Evolutionary conservation across 1,140 invertebrate species (phyloP).

Genomic region (Cyclina sinensis): DNA sequence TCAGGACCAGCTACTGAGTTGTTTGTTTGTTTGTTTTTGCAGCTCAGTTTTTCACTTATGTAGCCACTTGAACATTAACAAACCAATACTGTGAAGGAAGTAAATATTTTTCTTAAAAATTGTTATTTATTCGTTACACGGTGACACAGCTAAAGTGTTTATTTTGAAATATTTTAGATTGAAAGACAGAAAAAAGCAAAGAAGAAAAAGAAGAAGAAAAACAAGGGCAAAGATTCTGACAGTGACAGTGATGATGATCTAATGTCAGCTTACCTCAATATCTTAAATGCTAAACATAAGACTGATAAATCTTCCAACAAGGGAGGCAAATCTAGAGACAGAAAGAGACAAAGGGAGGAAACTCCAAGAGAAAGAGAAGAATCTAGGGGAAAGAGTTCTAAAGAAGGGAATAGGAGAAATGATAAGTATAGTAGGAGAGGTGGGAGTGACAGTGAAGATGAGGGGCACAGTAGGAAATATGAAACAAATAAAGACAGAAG

Average conservation of each 20-base stretch:
- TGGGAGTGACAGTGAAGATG: not conserved
- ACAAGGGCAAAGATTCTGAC: conserved; percentile 3
- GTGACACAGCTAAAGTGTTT: too few species aligned
- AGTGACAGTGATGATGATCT: conserved; percentile 65
- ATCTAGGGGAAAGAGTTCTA: not conserved
- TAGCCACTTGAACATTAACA: too few species aligned
- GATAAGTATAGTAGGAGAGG: not conserved
- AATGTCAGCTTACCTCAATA: conserved; percentile 61
- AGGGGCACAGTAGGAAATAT: not conserved
- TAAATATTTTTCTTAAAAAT: too few species aligned
- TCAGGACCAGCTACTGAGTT: too few species aligned
- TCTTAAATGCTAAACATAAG: conserved; percentile 60
- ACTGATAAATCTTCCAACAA: conserved; percentile 2
- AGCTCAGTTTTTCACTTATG: too few species aligned
- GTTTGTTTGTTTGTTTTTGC: too few species aligned
- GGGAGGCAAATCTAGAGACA: conserved; percentile 21
- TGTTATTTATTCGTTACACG: too few species aligned
- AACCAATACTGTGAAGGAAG: too few species aligned
- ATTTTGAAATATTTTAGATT: too few species aligned
- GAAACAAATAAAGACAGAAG: not conserved
- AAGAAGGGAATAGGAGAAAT: conserved; percentile 1
- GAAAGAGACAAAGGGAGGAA: conserved; percentile 36
- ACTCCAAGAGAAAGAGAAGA: conserved; percentile 12
- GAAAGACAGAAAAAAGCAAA: conserved; percentile 55
- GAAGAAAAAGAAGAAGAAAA: conserved; percentile 52